Evolutionary conservation across 2,113 vertebrate species (phyloP), one percentile per base, ranked within the genome.

Genomic region (Chlorodrepanis virens): DNA sequence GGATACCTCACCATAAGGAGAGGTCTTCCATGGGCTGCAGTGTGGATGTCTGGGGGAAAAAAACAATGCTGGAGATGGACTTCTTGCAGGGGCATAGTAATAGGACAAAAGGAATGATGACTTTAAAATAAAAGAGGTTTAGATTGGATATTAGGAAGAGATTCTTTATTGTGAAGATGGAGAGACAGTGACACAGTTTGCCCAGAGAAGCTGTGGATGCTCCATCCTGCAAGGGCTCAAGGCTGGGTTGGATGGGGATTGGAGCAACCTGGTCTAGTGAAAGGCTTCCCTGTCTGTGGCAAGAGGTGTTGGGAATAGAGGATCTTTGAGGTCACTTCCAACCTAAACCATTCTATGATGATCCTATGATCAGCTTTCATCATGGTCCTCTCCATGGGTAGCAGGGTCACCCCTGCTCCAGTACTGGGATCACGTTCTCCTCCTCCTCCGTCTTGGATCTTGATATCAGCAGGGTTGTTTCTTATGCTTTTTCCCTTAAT

Each of bases 391-490:
- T 81, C 31, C 64, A 7, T 13, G 14, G 29, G 23, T 33, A n/a
- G 14, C 44, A 45, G 13, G 17, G 17, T 27, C 12, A 33, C 20
- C 17, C 3, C 11, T 28, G 12, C 60, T 70, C 45, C 1, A 1
- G 49, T 5, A 0, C 20, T n/a, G 15, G 6, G 44, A 45, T 8
- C 17, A 9, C 23, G 18, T 87, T 61, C 18, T 49, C 13, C 27
- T 2, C 1, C 3, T 56, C 15, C 27, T 83, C 21, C 24, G 4
- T 29, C 28, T 42, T 64, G 25, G 14, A 23, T 44, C 7, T 63
- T 3, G 0, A 0, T 52, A 24, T 29, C 0, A 1, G 12, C 33
- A 52, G 37, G 35, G 14, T 44, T 54, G 10, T 69, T 83, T 29
- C 83, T 86, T 63, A 23, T 6, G 6, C 12, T 24, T 83, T 33